phyloP scores from a whole-genome alignment of 2,888 invertebrate species.

The Orthosia gothica region DNA sequence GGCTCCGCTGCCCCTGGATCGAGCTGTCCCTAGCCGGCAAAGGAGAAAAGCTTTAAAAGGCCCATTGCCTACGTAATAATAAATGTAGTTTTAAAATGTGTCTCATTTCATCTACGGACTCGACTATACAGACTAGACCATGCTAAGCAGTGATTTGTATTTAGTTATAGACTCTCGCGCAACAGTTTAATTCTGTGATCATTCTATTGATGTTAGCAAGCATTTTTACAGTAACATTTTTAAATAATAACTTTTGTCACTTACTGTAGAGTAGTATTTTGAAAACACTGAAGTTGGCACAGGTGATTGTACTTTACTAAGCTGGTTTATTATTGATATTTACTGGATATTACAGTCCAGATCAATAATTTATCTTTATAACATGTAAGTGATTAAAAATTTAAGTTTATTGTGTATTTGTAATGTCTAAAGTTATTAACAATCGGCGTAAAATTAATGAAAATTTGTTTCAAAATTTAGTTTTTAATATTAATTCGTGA shows the following conservation, averaged over 20 bases:
- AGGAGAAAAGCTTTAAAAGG: constrained; percentile 62
- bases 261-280: constrained; percentile 34
- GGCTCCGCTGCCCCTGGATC: constrained; percentile 16
- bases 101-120: constrained; percentile 31
- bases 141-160: constrained; percentile 37
- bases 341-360: constrained; percentile 31
- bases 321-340: constrained; percentile 37
- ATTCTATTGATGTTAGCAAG: constrained; percentile 48
- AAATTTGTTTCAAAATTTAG: constrained; percentile 14
- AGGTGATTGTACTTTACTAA: constrained; percentile 17
- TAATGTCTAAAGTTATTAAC: constrained; percentile 48
- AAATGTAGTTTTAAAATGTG: constrained; percentile 45
- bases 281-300: constrained; percentile 28
- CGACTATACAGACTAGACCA: constrained; percentile 14
- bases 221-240: constrained; percentile 48
- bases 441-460: constrained; percentile 21
- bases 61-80: constrained; percentile 54
- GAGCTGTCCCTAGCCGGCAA: constrained; percentile 39
- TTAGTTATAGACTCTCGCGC: constrained; percentile 32
- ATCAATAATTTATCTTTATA: constrained; percentile 31
- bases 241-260: constrained; percentile 32
- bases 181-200: constrained; percentile 38
- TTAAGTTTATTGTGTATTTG: constrained; percentile 48
- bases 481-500: constrained; percentile 12
- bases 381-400: constrained; percentile 50